Conservation (phyloP, 2,113 vertebrate species). For the Crotalus viridis region DNA sequence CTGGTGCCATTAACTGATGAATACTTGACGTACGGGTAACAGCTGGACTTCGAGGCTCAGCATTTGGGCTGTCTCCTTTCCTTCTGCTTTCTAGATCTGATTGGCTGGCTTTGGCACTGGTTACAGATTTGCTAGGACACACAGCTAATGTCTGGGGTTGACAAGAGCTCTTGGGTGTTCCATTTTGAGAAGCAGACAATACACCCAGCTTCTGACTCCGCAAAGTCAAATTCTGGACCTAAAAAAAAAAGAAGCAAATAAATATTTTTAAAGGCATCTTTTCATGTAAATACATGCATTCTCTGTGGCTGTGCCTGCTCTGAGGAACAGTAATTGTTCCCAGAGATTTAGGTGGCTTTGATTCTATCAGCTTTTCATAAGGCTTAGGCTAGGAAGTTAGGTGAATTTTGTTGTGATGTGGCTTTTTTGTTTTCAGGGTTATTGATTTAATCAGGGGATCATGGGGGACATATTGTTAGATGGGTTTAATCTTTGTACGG, state of each 20-base stretch:
- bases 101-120: constrained; percentile 78
- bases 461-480: neutral
- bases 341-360: neutral
- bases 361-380: neutral
- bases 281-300: neutral
- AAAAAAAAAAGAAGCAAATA: constrained; percentile 35
- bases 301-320: neutral
- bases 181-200: constrained; percentile 80
- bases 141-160: constrained; percentile 75
- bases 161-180: constrained; percentile 80
- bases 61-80: constrained; percentile 75
- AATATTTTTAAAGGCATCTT: neutral
- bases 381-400: neutral
- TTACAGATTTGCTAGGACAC: constrained; percentile 78
- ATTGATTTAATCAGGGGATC: neutral
- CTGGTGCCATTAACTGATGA: constrained; percentile 81
- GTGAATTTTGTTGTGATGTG: neutral
- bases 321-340: neutral
- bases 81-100: constrained; percentile 77
- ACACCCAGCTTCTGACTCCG: constrained; percentile 82
- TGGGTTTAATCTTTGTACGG: neutral
- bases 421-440: neutral
- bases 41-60: constrained; percentile 71
- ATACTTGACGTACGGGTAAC: constrained; percentile 76
- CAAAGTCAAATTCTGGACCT: constrained; percentile 88